Base-by-base conservation (phyloP, 2,797 vertebrate genomes). In the Dipus sagitta region DNA sequence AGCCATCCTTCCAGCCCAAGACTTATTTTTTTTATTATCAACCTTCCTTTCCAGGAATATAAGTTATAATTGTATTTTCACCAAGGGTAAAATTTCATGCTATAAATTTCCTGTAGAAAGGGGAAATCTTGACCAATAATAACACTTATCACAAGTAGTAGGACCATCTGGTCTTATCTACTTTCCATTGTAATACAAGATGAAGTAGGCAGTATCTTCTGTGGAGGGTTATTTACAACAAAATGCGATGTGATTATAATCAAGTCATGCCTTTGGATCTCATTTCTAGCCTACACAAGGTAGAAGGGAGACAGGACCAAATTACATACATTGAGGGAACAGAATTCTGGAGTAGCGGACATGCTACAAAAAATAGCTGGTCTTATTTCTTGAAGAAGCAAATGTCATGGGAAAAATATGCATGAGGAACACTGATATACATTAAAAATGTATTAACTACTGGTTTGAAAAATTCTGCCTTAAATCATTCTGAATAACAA, bases 361-460 rank as follows among this genome's bases (percentile, higher is more conserved):
- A 34, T 64, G 2, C 3, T 68, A 52, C 30, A 83, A 78, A 42
- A 85, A 14, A 83, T 38, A 38, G n/a, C 14, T 77, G 34, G 9
- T 6, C 30, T 28, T 11, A 64, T 87, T 62, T 74, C 82, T 82
- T 92, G 34, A 79, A 92, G 80, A 86, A 64, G 5, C 64, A 86
- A 83, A 67, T 74, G 21, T 24, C 85, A 71, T 32, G 0, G 13
- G 34, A 38, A 82, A 78, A 34, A 24, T 24, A 30, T 7, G 17
- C 42, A 8, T 28, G n/a, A 32, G n/a, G 23, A 82, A 77, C 24
- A 64, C 7, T 12, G 23, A 23, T 70, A 10, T 82, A 38, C 3
- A 18, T 68, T 79, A 42, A 81, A 79, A 68, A 26, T 34, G 3
- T 88, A 10, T 26, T 75, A 21, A 62, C 6, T 68, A 86, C 30